Evolutionary conservation across 1,140 invertebrate species (phyloP).

Genomic region (Dendroctonus valens): DNA sequence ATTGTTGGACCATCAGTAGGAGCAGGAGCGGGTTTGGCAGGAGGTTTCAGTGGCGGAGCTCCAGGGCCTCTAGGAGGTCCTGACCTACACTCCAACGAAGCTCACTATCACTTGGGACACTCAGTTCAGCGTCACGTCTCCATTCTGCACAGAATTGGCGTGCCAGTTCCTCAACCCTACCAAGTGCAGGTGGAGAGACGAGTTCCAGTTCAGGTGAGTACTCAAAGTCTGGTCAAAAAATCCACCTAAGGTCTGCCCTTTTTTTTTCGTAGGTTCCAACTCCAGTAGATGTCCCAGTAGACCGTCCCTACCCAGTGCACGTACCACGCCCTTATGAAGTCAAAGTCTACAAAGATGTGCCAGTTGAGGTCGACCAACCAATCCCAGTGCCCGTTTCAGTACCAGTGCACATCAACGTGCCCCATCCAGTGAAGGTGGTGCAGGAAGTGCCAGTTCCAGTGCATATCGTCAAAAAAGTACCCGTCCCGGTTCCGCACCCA

Average conservation of each 20-base stretch:
- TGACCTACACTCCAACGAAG: conserved; percentile 19
- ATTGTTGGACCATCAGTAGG: conserved; percentile 5
- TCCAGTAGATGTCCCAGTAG: conserved; percentile 45
- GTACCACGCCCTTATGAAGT: conserved; percentile 55
- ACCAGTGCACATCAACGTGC: conserved; percentile 39
- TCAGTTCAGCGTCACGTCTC: conserved; percentile 38
- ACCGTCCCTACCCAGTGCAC: conserved; percentile 50
- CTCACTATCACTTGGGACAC: conserved; percentile 37
- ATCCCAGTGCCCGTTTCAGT: conserved; percentile 40
- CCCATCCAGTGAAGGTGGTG: conserved; percentile 49
- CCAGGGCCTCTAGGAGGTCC: conserved; percentile 19
- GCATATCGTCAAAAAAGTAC: conserved; percentile 38
- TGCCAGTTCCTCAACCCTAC: conserved; percentile 38
- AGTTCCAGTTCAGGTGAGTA: conserved; percentile 39
- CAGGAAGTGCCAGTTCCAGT: conserved; percentile 59
- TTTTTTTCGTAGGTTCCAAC: conserved; percentile 34
- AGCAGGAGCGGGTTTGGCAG: background rate
- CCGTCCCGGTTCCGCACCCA: conserved; percentile 36
- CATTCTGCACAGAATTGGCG: conserved; percentile 41
- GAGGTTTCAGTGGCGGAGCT: conserved; percentile 4
- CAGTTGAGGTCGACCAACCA: conserved; percentile 41
- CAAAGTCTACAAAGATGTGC: conserved; percentile 52
- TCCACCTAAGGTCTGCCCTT: background rate
- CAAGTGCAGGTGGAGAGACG: conserved; percentile 38
- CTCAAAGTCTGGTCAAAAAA: background rate